Percentiles rank a stretch among this genome's conserved stretches.
Conservation (phyloP, 92 coral and sea anemone species). For the Micromussa lordhowensis region DNA sequence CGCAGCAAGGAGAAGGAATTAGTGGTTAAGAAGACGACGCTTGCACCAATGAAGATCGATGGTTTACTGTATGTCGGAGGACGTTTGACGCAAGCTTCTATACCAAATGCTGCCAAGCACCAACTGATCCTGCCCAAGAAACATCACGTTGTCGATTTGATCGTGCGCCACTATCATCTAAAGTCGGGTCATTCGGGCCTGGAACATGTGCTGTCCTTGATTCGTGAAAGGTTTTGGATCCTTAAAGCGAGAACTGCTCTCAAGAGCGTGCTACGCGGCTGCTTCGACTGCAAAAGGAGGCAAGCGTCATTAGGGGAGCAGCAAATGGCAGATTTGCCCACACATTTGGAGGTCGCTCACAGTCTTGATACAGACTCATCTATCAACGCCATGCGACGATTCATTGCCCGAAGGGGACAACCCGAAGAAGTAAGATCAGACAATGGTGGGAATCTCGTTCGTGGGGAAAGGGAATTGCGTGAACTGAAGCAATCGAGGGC, state of each 20-base stretch:
- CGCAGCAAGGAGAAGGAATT: no score
- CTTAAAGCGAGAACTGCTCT: constrained; percentile 29
- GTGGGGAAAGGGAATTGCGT: no score
- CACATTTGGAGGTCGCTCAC: no score
- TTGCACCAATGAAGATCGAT: neutral
- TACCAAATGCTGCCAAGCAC: constrained; percentile 4
- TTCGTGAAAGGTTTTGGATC: constrained; percentile 38
- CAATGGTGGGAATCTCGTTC: no score
- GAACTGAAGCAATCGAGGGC: no score
- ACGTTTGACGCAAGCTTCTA: neutral
- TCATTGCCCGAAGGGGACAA: no score
- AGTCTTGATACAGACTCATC: no score
- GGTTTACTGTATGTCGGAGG: constrained; percentile 32
- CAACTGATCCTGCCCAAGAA: constrained; percentile 33
- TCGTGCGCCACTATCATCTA: constrained; percentile 33
- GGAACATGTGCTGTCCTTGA: constrained; percentile 27
- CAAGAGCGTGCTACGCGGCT: constrained; percentile 3
- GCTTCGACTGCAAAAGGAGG: constrained; percentile 18
- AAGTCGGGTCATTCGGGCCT: constrained; percentile 35
- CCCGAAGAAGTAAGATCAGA: no score
- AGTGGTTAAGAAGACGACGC: neutral
- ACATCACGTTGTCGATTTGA: constrained; percentile 23
- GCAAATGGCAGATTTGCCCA: constrained; percentile 37
- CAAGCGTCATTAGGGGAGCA: constrained; percentile 15
- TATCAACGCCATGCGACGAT: no score